Base-by-base conservation (phyloP, 1,140 invertebrate genomes). In the Monomorium pharaonis region DNA sequence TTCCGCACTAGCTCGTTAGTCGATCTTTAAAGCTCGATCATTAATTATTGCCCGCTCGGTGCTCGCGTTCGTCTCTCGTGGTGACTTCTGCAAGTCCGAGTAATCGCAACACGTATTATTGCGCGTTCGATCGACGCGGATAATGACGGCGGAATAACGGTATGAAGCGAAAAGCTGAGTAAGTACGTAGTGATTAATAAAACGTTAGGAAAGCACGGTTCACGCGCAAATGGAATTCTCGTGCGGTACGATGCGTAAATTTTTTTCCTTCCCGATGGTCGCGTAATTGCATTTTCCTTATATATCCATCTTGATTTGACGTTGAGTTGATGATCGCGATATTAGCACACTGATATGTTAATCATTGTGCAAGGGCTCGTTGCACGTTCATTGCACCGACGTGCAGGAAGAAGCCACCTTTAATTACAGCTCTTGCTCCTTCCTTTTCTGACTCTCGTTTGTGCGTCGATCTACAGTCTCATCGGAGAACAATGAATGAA, bases 141-240 rank as follows among this genome's bases (percentile, higher is more conserved):
- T 86, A 85, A 89, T 80, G 85, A 86, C 67, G 85, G 33, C 10
- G 60, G 44, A 33, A 62, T 54, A 76, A 58, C 30, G 60, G 16
- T 62, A 92, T 89, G 91, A 88, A 89, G 83, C 84, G 87, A 18
- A 86, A 86, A 83, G 72, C 65, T 63, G 83, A 90, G 88, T 89
- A 85, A 90, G 89, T 89, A 62, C 47, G 58, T 44, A 49, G 58
- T 30, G 81, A 86, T 65, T 75, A 75, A 67, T 78, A 65, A 62
- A 47, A 27, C 30, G 30, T 51, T n/a, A 24, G 33, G 65, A 81
- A 58, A 81, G 62, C 14, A 4, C 60, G 16, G n/a, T 21, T 18
- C 33, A 56, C 47, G 37, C 58, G 62, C 51, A 33, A 78, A 37
- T 44, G 56, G 47, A 69, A 54, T 51, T 80, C 62, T 18, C 47